Conservation (phyloP, 2,113 vertebrate genomes). For the Drymodes brunneopygia region DNA sequence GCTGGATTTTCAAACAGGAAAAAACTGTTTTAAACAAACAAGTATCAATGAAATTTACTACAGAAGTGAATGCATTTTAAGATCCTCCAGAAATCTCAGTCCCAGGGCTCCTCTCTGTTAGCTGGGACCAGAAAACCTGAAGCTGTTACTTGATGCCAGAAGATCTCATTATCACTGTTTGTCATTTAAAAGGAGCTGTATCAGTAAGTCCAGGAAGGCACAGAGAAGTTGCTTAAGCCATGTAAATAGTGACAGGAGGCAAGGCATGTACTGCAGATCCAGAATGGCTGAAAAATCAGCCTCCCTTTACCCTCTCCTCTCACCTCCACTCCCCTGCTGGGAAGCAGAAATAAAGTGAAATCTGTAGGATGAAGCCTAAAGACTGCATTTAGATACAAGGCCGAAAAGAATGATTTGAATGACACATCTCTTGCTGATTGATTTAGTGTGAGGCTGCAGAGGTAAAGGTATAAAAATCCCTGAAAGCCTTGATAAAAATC, state of each 20-base stretch:
- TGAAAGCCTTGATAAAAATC: not conserved
- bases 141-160: not conserved
- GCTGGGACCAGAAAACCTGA: not conserved
- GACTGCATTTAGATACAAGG: slow-evolving; percentile 34
- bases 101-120: not conserved
- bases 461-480: not conserved
- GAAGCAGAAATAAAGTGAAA: not conserved
- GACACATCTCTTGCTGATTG: not conserved
- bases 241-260: not conserved
- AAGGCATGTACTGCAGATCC: not conserved
- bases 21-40: not conserved
- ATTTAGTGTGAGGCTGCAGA: not conserved
- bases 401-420: not conserved
- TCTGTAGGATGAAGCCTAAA: not conserved
- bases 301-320: not conserved
- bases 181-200: not conserved
- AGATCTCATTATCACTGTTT: not conserved
- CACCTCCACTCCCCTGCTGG: not conserved
- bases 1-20: not conserved
- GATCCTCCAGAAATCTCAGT: not conserved
- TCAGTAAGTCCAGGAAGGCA: not conserved
- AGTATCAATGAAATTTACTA: not conserved
- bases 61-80: not conserved
- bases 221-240: not conserved
- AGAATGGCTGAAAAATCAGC: not conserved